These are phyloP conservation scores for Sinocyclocheilus anshuiensis DNA, from an alignment of 2,113 vertebrate species.

Conservation along the genomic window DNA sequence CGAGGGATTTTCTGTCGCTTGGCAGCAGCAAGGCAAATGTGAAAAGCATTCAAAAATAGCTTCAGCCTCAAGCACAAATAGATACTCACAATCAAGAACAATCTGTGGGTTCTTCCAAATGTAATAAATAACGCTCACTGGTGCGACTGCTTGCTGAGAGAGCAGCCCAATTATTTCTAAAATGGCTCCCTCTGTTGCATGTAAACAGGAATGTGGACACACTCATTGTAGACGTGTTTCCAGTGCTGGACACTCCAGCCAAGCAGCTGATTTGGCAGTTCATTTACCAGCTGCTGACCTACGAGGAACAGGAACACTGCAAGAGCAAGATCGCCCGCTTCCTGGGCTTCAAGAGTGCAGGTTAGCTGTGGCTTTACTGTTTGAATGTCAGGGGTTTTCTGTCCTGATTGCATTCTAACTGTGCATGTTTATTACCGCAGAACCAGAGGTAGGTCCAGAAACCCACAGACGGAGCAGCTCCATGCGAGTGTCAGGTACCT, in stretches of 20 bases:
- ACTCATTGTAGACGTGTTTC: conserved; percentile 89
- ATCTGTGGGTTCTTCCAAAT: conserved; percentile 45
- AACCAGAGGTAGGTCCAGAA: conserved; percentile 73
- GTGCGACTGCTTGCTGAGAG: background rate
- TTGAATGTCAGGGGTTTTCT: background rate
- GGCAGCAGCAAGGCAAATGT: conserved; percentile 33
- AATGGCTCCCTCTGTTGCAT: conserved; percentile 26
- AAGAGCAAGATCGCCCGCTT: conserved; percentile 96
- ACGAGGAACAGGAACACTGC: conserved; percentile 96
- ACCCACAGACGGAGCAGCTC: conserved; percentile 84
- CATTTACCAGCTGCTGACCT: conserved; percentile 96
- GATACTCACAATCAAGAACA: conserved; percentile 41
- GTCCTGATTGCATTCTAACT: background rate
- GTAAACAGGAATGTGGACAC: conserved; percentile 94
- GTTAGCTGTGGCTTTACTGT: conserved; percentile 29
- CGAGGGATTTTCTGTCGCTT: conserved; percentile 16
- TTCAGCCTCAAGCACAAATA: conserved; percentile 47
- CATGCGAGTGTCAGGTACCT: conserved; percentile 79
- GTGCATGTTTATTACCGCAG: conserved; percentile 57
- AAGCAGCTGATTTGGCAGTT: conserved; percentile 99
- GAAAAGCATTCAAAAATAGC: conserved; percentile 53
- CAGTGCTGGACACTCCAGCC: conserved; percentile 94
- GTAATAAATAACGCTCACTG: conserved; percentile 5
- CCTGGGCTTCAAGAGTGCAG: conserved; percentile 85
- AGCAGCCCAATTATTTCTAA: conserved; percentile 31